Base-by-base conservation (phyloP, 2,113 vertebrate genomes). In the Fulica atra region DNA sequence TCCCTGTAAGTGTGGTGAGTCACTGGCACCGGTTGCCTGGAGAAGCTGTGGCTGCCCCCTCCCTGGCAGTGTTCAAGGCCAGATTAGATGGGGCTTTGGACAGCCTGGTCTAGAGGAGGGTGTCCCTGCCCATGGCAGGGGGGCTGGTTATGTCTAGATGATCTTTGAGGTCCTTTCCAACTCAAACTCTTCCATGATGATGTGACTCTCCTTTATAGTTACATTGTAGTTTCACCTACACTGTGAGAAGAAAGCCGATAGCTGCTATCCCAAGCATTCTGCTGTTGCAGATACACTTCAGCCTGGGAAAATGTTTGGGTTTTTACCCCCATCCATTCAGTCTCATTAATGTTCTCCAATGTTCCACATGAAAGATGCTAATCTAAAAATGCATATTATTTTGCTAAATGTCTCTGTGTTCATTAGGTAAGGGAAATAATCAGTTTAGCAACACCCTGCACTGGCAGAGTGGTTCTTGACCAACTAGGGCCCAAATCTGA, bases 201-300 rank as follows among this genome's bases (percentile, higher is more conserved):
- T 50, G 11, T 50, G 48, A 23, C 23, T 50, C 48, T 50, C 48
- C 29, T 21, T 84, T 83, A 56, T 12, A 81, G 28, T 66, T 66
- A 51, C 23, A 26, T 10, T 66, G 20, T n/a, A 36, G 35, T 92
- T 80, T 61, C 60, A 81, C 14, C 7, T 26, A 26, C 24, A 57
- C 9, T 65, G 36, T 29, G 17, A 78, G 21, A 65, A 74, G 16
- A 74, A 16, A 72, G 44, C 26, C 6, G 11, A 51, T 0, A 25
- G 23, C 14, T 40, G 18, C 36, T 66, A 42, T 65, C 25, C 26
- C 26, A 57, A 89, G 42, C 7, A 19, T 21, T 79, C 56, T 16
- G 16, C 42, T 8, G 0, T 5, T 31, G 29, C 5, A 2, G 51
- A 42, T 72, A 18, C 1, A 1, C 12, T 44, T 60, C 63, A 69